phyloP scores from a whole-genome alignment of 2,113 vertebrate species.

The Colinus virginianus region DNA sequence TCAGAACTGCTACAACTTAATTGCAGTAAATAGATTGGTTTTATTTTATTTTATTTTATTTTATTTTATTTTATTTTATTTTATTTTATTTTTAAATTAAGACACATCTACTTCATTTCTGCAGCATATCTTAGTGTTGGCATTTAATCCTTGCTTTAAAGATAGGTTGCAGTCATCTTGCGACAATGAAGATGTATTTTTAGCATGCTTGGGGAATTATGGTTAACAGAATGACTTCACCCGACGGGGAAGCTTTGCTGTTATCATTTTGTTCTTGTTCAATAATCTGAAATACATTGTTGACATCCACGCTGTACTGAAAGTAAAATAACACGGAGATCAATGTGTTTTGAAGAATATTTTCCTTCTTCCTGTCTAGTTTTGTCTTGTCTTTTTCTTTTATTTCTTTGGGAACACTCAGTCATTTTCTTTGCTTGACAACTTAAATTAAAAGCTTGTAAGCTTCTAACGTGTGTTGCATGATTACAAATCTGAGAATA shows the following conservation, averaged over 20 bases:
- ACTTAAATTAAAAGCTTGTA: background rate
- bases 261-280: constrained; percentile 33
- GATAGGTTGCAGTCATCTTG: background rate
- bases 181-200: constrained; percentile 17
- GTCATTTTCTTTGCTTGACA: background rate
- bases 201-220: background rate
- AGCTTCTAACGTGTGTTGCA: background rate
- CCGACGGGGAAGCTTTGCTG: background rate
- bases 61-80: background rate
- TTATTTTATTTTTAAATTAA: background rate
- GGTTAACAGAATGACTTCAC: background rate
- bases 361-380: background rate
- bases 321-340: background rate
- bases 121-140: background rate
- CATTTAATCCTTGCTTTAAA: background rate
- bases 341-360: background rate
- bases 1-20: constrained; percentile 16
- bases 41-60: background rate
- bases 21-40: background rate
- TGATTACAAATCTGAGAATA: background rate
- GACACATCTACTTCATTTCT: background rate
- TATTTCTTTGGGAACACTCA: background rate
- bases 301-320: constrained; percentile 12
- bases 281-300: background rate
- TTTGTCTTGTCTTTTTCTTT: background rate